phyloP scores from a whole-genome alignment of 2,113 vertebrate genomes.

The Salvelinus sp. region DNA sequence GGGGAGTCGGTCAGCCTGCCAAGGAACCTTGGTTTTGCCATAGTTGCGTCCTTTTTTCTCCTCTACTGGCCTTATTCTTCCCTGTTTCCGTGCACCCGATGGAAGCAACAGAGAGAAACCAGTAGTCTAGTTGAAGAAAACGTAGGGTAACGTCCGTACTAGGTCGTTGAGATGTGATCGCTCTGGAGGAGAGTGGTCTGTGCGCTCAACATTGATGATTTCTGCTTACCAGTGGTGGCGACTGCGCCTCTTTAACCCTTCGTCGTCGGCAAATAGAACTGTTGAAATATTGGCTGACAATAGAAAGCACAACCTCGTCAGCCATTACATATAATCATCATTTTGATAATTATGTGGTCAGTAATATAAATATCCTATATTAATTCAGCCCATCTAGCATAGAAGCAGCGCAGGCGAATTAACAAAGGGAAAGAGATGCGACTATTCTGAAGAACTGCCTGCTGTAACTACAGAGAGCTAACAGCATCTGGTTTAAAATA shows the following conservation, averaged over 20 bases:
- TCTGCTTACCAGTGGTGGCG: constrained; percentile 55
- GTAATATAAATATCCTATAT: no score
- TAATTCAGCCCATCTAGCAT: no score
- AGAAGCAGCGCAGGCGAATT: no score
- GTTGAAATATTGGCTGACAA: constrained; percentile 13
- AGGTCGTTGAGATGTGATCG: constrained; percentile 10
- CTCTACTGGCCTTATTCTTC: background rate
- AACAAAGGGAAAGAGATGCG: background rate
- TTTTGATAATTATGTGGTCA: background rate
- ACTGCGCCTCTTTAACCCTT: constrained; percentile 76
- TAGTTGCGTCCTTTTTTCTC: constrained; percentile 29
- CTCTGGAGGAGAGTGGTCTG: constrained; percentile 25
- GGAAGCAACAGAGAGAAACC: no score
- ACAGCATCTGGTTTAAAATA: constrained; percentile 22
- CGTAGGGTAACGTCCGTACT: background rate
- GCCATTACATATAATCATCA: background rate
- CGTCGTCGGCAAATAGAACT: constrained; percentile 7
- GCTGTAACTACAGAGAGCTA: background rate
- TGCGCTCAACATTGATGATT: constrained; percentile 62
- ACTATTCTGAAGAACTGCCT: background rate
- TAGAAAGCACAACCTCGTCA: constrained; percentile 1
- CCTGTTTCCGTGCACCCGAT: background rate
- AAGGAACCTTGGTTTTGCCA: constrained; percentile 45
- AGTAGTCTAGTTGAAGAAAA: no score
- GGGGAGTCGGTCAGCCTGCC: constrained; percentile 34